Base-by-base conservation (phyloP, 2,888 invertebrate genomes). In the Gasteruption jaculator region DNA sequence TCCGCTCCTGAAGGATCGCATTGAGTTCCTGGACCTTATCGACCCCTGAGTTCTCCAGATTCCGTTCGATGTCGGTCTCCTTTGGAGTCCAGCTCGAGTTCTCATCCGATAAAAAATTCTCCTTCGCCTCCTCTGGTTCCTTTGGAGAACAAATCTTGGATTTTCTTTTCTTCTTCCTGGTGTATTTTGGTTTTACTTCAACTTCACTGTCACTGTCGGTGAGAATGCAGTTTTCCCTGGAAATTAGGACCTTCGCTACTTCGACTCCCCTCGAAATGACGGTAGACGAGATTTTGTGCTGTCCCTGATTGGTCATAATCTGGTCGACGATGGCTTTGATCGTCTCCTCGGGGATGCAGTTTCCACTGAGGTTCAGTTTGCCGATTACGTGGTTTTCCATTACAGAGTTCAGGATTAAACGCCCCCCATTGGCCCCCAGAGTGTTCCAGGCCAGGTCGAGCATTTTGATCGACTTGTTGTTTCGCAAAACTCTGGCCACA, bases 371-470 rank as follows among this genome's bases (percentile, higher is more conserved):
- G 38, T 63, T 62, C 7, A 71, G 44, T 18, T 56, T 57, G 2
- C 48, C 46, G 2, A 71, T 46, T 6, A 44, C 58, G 2, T 53
- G 50, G 45, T 71, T 72, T 3, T 57, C 53, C 10, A 57, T 50
- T 16, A 71, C 48, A 6, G 61, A 58, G 39, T 64, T 52, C 43
- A 66, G 52, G 31, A 73, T 45, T 3, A 55, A 50, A 43, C 65
- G 58, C 4, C 71, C 72, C 16, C 71, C 73, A 11, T 58, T 54
- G 12, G 62, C 53, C 11, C 71, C 71, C 33, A 73, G 54, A 1
- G 64, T 63, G 44, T 73, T 72, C 70, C 71, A 71, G 3, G 68
- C 54, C 8, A 72, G 45, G 46, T 72, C 69, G 0, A 72, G 31
- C 15, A 36, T 49, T 39, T 58, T 63, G 15, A 71, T 43, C 1